Percentiles rank a stretch among this genome's conserved stretches.
Evolutionary conservation across 1,140 invertebrate species (phyloP).

Genomic region (Mya arenaria): DNA sequence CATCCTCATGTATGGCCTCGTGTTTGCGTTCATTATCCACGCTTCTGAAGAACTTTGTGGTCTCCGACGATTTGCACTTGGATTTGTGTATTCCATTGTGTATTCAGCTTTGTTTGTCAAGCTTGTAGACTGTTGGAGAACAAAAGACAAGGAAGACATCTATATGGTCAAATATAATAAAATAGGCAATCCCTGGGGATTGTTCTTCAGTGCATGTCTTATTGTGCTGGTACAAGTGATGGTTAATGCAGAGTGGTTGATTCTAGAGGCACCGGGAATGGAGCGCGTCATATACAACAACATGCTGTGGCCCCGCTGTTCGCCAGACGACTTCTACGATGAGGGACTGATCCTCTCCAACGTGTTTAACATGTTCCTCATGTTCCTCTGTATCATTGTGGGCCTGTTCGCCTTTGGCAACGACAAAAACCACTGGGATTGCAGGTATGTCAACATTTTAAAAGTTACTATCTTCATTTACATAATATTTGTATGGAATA

Average conservation of each 20-base stretch:
- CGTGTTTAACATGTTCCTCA: conserved; percentile 82
- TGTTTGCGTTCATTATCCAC: conserved; percentile 82
- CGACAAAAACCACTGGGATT: conserved; percentile 64
- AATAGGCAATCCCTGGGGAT: conserved; percentile 77
- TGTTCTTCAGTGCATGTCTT: conserved; percentile 79
- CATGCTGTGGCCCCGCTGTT: conserved; percentile 74
- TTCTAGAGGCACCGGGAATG: conserved; percentile 75
- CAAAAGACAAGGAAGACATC: conserved; percentile 74
- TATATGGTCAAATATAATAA: conserved; percentile 77
- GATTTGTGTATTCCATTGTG: conserved; percentile 81
- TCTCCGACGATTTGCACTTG: conserved; percentile 79
- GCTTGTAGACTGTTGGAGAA: conserved; percentile 81
- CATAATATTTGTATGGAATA: too few relatives aligned
- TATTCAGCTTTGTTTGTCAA: conserved; percentile 82
- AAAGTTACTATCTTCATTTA: too few relatives aligned
- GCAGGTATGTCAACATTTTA: too few relatives aligned
- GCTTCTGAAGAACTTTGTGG: conserved; percentile 80
- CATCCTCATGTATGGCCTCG: conserved; percentile 81
- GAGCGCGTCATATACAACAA: conserved; percentile 71
- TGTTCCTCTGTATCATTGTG: conserved; percentile 80
- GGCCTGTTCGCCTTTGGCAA: conserved; percentile 78
- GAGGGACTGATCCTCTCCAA: conserved; percentile 82
- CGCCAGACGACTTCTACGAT: conserved; percentile 79
- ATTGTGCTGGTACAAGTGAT: conserved; percentile 82
- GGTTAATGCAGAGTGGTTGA: conserved; percentile 81